Conservation (phyloP, 2,888 invertebrate species). For the Andrena bicolor region DNA sequence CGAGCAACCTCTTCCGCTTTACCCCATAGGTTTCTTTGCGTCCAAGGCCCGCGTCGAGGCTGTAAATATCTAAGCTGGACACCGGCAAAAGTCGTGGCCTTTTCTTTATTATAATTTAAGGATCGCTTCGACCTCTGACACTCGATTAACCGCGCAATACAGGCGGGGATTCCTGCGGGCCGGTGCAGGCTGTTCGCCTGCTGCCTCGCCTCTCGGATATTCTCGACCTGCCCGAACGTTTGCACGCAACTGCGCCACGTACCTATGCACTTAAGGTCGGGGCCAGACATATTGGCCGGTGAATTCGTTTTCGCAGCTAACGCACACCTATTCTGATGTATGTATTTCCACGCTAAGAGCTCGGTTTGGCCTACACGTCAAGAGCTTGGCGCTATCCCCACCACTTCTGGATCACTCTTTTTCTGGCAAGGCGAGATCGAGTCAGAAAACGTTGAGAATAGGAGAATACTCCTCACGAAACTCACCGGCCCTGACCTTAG, state of each 20-base stretch:
- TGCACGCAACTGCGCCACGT: conserved; percentile 52
- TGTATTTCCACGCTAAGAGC: too few relatives aligned
- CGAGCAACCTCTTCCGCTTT: conserved; percentile 11
- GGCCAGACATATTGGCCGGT: too few relatives aligned
- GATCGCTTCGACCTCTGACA: conserved; percentile 61
- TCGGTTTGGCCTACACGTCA: too few relatives aligned
- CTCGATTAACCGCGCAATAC: conserved; percentile 48
- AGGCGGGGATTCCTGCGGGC: conserved; percentile 24
- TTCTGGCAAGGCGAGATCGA: too few relatives aligned
- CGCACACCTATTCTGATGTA: too few relatives aligned
- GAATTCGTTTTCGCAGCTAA: too few relatives aligned
- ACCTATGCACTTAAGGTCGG: background rate
- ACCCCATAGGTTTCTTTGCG: background rate
- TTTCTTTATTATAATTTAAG: conserved; percentile 60
- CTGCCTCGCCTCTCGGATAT: conserved; percentile 43
- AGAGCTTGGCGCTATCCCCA: too few relatives aligned
- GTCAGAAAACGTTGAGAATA: too few relatives aligned
- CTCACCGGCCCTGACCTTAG: too few relatives aligned
- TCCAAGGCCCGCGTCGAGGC: conserved; percentile 3
- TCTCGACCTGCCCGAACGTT: conserved; percentile 56
- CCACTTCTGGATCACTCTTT: too few relatives aligned
- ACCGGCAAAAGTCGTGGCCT: conserved; percentile 30
- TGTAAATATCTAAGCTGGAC: conserved; percentile 37
- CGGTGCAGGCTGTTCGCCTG: background rate
- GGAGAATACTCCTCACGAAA: too few relatives aligned